Percentiles rank a stretch among this genome's conserved stretches.
Evolutionary conservation across 37 sponge, comb jelly and placozoan species (phyloP).

Genomic region (Halichondria panicea): DNA sequence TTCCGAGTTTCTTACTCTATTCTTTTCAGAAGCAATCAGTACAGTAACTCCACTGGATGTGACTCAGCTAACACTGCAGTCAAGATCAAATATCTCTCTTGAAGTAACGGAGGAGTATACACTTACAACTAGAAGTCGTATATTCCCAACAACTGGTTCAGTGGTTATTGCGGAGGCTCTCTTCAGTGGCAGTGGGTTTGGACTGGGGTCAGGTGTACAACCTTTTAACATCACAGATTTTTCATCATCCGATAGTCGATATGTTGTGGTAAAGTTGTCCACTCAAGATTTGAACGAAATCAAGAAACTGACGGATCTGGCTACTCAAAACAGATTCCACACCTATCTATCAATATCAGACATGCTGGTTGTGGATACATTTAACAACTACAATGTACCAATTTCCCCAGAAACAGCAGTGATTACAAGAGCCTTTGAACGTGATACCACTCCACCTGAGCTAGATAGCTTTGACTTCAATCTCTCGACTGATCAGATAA

Average conservation of each 20-base stretch:
- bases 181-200: conserved; percentile 14
- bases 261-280: conserved; percentile 67
- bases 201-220: conserved; percentile 14
- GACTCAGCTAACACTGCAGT: conserved; percentile 74
- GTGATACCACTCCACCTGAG: conserved; percentile 50
- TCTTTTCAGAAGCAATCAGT: conserved; percentile 78
- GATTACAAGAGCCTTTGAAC: conserved; percentile 28
- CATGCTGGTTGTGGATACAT: conserved; percentile 50
- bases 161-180: conserved; percentile 34
- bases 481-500: conserved; percentile 54
- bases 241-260: conserved; percentile 52
- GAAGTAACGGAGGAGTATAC: conserved; percentile 36
- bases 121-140: conserved; percentile 56
- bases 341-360: conserved; percentile 48
- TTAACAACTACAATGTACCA: conserved; percentile 56
- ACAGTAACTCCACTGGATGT: conserved; percentile 52
- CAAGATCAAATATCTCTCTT: conserved; percentile 33
- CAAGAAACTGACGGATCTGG: conserved; percentile 52
- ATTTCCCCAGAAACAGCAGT: conserved; percentile 35
- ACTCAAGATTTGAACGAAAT: conserved; percentile 80
- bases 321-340: conserved; percentile 57
- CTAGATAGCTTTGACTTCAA: conserved; percentile 68
- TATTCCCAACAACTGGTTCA: conserved; percentile 18
- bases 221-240: conserved; percentile 18
- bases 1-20: conserved; percentile 51